Evolutionary conservation across 2,888 invertebrate genomes (phyloP).

Genomic region (Phasia obesa): DNA sequence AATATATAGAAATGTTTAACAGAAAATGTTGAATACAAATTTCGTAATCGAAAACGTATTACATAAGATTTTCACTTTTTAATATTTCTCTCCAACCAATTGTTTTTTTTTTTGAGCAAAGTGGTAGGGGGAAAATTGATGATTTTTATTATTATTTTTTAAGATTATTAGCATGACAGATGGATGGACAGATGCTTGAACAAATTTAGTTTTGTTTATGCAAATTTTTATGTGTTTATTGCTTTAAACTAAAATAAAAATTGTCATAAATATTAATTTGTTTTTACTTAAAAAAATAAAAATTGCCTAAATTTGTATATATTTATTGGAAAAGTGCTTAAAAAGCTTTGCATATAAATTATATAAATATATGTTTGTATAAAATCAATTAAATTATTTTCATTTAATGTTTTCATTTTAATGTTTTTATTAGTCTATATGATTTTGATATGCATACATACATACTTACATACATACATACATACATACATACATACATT

Average conservation of each 20-base stretch:
- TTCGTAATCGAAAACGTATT: conserved; percentile 56
- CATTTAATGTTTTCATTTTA: background rate
- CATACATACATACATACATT: too few relatives aligned
- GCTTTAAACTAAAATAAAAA: conserved; percentile 32
- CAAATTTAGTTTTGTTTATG: conserved; percentile 31
- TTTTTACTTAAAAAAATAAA: background rate
- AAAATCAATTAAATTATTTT: conserved; percentile 29
- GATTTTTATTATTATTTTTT: background rate
- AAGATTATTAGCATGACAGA: background rate
- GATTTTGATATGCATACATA: too few relatives aligned
- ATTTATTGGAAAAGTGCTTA: background rate
- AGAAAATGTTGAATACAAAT: conserved; percentile 34
- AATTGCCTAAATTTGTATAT: conserved; percentile 36
- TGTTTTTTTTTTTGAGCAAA: background rate
- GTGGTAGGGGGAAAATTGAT: background rate
- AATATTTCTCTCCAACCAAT: background rate
- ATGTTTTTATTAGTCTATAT: too few relatives aligned
- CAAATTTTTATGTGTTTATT: conserved; percentile 28
- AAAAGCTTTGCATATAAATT: conserved; percentile 43
- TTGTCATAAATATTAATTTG: conserved; percentile 38
- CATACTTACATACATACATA: too few relatives aligned
- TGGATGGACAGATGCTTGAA: background rate
- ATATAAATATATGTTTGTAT: background rate
- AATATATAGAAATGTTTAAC: conserved; percentile 31
- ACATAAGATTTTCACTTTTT: conserved; percentile 65